Evolutionary conservation across 2,797 vertebrate genomes (phyloP).

Genomic region (Brotula barbata): DNA sequence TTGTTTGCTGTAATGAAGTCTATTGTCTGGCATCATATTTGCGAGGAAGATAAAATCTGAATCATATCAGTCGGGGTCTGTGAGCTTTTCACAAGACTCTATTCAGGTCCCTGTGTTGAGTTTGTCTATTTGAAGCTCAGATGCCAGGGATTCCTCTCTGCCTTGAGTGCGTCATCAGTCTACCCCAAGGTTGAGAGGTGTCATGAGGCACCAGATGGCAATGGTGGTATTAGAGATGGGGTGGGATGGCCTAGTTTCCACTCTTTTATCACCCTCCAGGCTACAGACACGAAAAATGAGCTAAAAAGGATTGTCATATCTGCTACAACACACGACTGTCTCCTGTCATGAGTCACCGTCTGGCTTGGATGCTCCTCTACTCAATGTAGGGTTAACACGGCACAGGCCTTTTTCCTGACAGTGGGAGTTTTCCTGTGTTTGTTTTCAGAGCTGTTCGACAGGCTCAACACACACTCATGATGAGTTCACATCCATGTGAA

Average conservation of each 20-base stretch:
- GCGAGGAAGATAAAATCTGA: constrained; percentile 21
- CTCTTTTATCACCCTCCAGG: constrained; percentile 28
- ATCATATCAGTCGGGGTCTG: constrained; percentile 12
- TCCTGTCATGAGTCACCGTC: constrained; percentile 67
- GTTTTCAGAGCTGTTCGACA: constrained; percentile 63
- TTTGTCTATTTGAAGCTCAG: constrained; percentile 35
- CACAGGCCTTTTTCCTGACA: constrained; percentile 29
- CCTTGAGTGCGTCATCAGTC: constrained; percentile 58
- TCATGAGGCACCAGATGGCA: constrained; percentile 46
- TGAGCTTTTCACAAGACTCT: constrained; percentile 1
- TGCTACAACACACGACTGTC: constrained; percentile 35
- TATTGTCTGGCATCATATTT: constrained; percentile 28
- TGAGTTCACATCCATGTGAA: constrained; percentile 57
- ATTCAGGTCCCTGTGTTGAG: constrained; percentile 24
- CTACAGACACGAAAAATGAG: constrained; percentile 45
- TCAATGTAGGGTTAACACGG: constrained; percentile 17
- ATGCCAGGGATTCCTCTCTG: constrained; percentile 72
- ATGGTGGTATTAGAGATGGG: constrained; percentile 7
- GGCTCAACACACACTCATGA: constrained; percentile 49
- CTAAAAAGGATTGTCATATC: constrained; percentile 51
- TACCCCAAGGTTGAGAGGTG: constrained; percentile 50
- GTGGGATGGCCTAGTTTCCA: constrained; percentile 38
- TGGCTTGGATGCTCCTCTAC: constrained; percentile 34
- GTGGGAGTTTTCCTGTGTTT: constrained; percentile 59
- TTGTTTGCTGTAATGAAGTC: constrained; percentile 37